Percentiles rank a stretch among this genome's conserved stretches.
Conservation (phyloP, 64 coral and sea anemone species). For the Platygyra sinensis region DNA sequence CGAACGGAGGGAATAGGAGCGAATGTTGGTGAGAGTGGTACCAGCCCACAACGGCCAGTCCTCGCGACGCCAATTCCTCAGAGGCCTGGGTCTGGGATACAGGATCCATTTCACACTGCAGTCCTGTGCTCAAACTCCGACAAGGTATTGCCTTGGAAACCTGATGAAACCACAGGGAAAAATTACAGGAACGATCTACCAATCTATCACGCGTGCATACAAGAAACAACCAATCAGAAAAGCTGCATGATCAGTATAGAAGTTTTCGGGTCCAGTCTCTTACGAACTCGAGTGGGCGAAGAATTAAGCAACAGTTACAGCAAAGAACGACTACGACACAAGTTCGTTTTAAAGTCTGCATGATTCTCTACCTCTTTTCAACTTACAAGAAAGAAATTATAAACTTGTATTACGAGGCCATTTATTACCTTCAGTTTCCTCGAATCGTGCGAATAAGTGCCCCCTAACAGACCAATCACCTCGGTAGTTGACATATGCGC, state of each 20-base stretch:
- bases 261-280: no score
- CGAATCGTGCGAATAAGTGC: constrained; percentile 59
- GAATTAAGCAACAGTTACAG: no score
- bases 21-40: constrained; percentile 93
- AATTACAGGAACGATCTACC: no score
- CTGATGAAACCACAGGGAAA: constrained; percentile 8
- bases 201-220: no score
- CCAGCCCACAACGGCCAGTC: constrained; percentile 89
- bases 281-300: no score
- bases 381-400: no score
- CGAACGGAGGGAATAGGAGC: constrained; percentile 80
- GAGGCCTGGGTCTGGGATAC: constrained; percentile 91
- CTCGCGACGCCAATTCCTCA: constrained; percentile 64
- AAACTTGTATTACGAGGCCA: background rate
- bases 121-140: constrained; percentile 76
- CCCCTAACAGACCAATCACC: constrained; percentile 87
- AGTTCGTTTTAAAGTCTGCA: no score
- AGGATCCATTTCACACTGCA: constrained; percentile 96
- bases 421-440: constrained; percentile 67
- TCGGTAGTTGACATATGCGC: constrained; percentile 90
- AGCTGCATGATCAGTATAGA: no score
- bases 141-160: constrained; percentile 77
- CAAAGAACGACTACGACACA: no score
- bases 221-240: no score
- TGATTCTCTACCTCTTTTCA: no score